Evolutionary conservation across 2,113 vertebrate genomes (phyloP).

Genomic region (Arizona elegans): DNA sequence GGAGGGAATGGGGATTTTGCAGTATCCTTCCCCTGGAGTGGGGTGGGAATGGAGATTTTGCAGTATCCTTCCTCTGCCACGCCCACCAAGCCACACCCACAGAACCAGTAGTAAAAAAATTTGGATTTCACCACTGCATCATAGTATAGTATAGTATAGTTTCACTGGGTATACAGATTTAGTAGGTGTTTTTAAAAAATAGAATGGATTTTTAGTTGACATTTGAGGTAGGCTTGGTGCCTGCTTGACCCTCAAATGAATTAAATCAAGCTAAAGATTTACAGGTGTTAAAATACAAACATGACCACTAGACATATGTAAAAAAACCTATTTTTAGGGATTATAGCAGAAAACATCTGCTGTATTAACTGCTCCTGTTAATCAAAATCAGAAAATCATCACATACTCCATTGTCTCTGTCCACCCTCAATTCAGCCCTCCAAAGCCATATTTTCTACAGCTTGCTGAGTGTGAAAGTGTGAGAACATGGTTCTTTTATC

Average conservation of each 20-base stretch:
- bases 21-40: too few relatives aligned
- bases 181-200: neutral
- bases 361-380: neutral
- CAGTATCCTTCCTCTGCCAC: too few relatives aligned
- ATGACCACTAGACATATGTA: neutral
- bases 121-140: neutral
- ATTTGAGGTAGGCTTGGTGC: neutral
- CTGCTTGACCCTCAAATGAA: neutral
- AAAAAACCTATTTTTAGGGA: neutral
- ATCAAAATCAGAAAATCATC: neutral
- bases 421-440: neutral
- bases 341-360: neutral
- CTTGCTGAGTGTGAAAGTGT: neutral
- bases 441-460: neutral
- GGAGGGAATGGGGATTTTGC: too few relatives aligned
- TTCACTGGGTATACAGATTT: neutral
- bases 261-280: neutral
- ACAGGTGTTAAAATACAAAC: neutral
- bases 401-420: neutral
- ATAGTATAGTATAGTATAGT: neutral
- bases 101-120: too few relatives aligned
- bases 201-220: neutral
- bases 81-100: too few relatives aligned
- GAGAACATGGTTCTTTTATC: neutral
- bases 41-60: too few relatives aligned